phyloP scores from a whole-genome alignment of 2,888 invertebrate species.

The Tenthredo distinguenda region DNA sequence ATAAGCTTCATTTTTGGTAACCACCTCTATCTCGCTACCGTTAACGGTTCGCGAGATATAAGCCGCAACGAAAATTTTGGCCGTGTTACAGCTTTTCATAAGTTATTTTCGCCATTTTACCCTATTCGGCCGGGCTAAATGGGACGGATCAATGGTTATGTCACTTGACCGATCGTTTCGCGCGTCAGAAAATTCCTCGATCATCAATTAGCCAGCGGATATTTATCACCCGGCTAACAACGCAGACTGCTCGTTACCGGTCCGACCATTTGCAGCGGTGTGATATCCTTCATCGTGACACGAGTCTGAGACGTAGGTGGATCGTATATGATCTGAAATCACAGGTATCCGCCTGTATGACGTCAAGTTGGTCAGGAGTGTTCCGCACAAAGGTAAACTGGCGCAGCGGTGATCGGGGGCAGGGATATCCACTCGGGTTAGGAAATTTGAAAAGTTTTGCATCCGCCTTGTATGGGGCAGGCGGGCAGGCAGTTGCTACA shows the following conservation, averaged over 20 bases:
- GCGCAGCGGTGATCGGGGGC: not conserved
- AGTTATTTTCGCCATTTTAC: not conserved
- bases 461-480: not conserved
- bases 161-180: not conserved
- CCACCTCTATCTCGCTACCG: not conserved
- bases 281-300: not conserved
- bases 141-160: not conserved
- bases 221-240: not conserved
- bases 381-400: not conserved
- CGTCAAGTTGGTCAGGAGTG: not conserved
- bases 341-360: not conserved
- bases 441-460: constrained; percentile 24
- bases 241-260: not conserved
- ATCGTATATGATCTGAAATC: not conserved
- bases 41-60: not conserved
- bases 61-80: not conserved
- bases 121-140: not conserved
- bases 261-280: not conserved
- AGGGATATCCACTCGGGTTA: not conserved
- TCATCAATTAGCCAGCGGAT: not conserved
- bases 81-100: not conserved
- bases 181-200: not conserved
- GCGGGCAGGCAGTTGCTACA: not conserved
- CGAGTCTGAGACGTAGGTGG: not conserved
- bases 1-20: not conserved